A percentile compares a stretch with the other conserved stretches of the same genome.
Conservation (phyloP, 2,797 vertebrate genomes). For the Sebastes vulpes region DNA sequence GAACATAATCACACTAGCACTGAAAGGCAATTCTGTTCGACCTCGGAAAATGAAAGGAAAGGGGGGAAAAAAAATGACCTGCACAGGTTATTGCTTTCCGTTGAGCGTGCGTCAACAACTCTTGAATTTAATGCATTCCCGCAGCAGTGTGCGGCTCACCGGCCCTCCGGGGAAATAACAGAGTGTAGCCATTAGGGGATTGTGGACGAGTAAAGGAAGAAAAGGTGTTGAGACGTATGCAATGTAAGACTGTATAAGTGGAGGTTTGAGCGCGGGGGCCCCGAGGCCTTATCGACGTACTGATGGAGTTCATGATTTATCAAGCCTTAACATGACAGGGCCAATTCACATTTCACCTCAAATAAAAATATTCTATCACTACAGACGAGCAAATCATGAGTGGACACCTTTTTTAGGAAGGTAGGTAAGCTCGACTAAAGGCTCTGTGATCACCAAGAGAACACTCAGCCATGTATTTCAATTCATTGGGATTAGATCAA, state of each 20-base stretch:
- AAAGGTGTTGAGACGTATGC: slow-evolving; percentile 62
- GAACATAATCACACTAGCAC: slow-evolving; percentile 70
- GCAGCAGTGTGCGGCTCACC: slow-evolving; percentile 50
- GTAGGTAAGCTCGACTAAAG: not conserved
- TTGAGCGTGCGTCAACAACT: slow-evolving; percentile 82
- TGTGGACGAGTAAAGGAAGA: slow-evolving; percentile 73
- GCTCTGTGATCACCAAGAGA: not conserved
- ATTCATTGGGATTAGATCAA: not conserved
- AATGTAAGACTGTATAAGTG: slow-evolving; percentile 32
- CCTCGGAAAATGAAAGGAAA: slow-evolving; percentile 78
- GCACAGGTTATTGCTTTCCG: slow-evolving; percentile 84
- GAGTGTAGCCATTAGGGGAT: slow-evolving; percentile 76
- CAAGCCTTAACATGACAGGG: slow-evolving; percentile 30
- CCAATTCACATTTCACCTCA: not conserved
- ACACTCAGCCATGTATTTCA: not conserved
- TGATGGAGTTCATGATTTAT: slow-evolving; percentile 38
- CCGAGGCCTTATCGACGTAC: slow-evolving; percentile 18
- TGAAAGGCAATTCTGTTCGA: slow-evolving; percentile 76
- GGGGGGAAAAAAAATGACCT: slow-evolving; percentile 43
- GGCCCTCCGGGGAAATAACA: slow-evolving; percentile 86
- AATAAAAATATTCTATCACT: not conserved
- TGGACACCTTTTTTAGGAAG: not conserved
- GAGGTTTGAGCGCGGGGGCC: not conserved
- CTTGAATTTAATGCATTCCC: slow-evolving; percentile 84
- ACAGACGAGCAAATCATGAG: not conserved